Conservation (phyloP, 2,113 vertebrate genomes). For the Agelaius phoeniceus region DNA sequence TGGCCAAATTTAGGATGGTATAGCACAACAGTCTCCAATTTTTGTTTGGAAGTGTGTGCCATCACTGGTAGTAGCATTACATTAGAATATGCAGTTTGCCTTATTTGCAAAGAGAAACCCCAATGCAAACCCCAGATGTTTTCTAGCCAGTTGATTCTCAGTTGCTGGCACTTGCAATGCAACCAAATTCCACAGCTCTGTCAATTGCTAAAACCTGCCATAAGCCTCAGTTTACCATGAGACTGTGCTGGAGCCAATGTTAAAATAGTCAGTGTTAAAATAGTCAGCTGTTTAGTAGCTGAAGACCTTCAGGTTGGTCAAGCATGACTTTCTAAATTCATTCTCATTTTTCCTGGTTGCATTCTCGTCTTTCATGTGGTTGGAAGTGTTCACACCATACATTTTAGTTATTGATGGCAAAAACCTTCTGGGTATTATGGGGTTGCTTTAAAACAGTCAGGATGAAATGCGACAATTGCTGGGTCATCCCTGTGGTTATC, state of each 20-base stretch:
- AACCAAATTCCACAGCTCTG: not conserved
- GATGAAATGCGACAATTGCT: constrained; percentile 45
- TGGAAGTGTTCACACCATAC: not conserved
- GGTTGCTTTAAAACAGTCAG: constrained; percentile 50
- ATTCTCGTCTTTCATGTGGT: not conserved
- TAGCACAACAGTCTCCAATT: accelerated
- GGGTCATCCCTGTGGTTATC: constrained; percentile 35
- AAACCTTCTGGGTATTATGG: constrained; percentile 38
- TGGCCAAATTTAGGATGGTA: not conserved
- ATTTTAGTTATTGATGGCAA: constrained; percentile 46
- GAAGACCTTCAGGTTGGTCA: not conserved
- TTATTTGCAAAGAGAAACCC: not conserved
- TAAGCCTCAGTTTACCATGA: not conserved
- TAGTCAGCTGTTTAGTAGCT: not conserved
- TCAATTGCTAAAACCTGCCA: not conserved
- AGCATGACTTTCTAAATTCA: not conserved
- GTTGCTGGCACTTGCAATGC: not conserved
- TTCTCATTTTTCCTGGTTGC: constrained; percentile 22
- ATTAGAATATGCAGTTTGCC: not conserved
- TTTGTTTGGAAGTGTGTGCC: not conserved
- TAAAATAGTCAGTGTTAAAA: not conserved
- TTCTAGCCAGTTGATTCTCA: not conserved
- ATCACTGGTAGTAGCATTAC: not conserved
- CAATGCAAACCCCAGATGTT: accelerated
- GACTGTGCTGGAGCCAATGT: not conserved